Percentiles rank a stretch among this genome's conserved stretches.
Conservation (phyloP, 2,888 invertebrate species). For the Cerceris rybyensis region DNA sequence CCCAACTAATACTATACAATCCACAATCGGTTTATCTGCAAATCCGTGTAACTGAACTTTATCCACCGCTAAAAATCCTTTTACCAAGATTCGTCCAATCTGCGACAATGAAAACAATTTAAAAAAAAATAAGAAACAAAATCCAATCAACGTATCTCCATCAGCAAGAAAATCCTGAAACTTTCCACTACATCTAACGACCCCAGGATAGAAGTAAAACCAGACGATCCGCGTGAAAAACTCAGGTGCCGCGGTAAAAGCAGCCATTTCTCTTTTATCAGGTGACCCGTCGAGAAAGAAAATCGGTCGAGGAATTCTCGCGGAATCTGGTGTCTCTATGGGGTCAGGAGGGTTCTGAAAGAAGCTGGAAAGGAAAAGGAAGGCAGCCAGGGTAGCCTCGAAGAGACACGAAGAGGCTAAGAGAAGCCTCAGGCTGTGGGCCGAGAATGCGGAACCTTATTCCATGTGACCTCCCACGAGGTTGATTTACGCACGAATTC, state of each 20-base stretch:
- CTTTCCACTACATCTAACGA: no score
- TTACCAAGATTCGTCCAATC: no score
- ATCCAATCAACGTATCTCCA: no score
- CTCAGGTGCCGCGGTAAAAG: slow-evolving; percentile 21
- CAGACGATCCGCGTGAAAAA: slow-evolving; percentile 4
- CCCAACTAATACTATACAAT: no score
- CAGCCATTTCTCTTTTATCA: slow-evolving; percentile 40
- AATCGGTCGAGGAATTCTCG: slow-evolving; percentile 30
- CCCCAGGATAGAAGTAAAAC: not conserved
- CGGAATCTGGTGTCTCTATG: slow-evolving; percentile 25
- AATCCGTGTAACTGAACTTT: no score
- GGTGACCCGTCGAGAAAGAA: slow-evolving; percentile 16
- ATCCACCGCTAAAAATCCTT: no score
- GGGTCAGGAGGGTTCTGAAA: slow-evolving; percentile 44
- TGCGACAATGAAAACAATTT: no score
- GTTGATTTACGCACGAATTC: slow-evolving; percentile 71
- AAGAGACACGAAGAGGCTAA: slow-evolving; percentile 64
- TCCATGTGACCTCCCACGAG: slow-evolving; percentile 63
- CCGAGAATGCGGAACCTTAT: slow-evolving; percentile 80
- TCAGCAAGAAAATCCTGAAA: no score
- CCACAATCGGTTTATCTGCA: no score
- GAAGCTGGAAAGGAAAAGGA: slow-evolving; percentile 41
- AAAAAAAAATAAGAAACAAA: no score
- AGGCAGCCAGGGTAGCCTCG: slow-evolving; percentile 25
- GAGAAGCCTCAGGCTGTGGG: slow-evolving; percentile 78